Conservation (phyloP, 2,113 vertebrate species). For the Balaeniceps rex region DNA sequence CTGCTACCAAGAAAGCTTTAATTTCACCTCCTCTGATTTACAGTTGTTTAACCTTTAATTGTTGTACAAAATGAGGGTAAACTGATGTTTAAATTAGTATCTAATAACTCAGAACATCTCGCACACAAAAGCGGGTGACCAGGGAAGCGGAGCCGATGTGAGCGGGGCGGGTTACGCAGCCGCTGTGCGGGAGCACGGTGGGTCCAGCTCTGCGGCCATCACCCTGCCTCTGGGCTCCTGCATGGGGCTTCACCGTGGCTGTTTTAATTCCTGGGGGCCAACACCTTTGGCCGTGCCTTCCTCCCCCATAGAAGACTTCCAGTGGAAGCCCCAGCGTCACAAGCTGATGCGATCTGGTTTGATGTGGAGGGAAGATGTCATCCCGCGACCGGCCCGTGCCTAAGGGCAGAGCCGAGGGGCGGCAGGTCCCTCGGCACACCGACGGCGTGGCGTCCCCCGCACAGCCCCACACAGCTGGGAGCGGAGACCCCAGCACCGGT, state of each 20-base stretch:
- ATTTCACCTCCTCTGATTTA: slow-evolving; percentile 36
- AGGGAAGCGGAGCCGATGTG: fast-evolving
- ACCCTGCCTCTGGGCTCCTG: neutral
- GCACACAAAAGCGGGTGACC: fast-evolving
- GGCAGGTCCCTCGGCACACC: too few relatives aligned
- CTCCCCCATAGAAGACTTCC: fast-evolving
- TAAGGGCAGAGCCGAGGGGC: neutral
- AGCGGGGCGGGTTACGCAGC: fast-evolving
- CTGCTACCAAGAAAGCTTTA: slow-evolving; percentile 1
- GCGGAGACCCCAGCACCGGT: fast-evolving
- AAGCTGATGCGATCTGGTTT: neutral
- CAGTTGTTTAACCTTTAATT: slow-evolving; percentile 59
- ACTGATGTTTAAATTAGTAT: neutral
- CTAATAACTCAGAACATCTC: neutral
- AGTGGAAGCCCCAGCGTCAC: neutral
- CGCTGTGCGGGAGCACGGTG: too few relatives aligned
- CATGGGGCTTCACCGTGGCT: fast-evolving
- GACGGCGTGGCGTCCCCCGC: fast-evolving
- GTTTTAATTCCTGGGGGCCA: fast-evolving
- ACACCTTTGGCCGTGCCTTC: fast-evolving
- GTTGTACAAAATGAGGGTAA: slow-evolving; percentile 2
- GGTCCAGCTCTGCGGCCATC: neutral
- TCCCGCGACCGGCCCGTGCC: fast-evolving
- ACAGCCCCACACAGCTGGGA: neutral
- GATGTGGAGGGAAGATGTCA: neutral